phyloP scores from a whole-genome alignment of 2,797 vertebrate species.

The Typhlichthys subterraneus region DNA sequence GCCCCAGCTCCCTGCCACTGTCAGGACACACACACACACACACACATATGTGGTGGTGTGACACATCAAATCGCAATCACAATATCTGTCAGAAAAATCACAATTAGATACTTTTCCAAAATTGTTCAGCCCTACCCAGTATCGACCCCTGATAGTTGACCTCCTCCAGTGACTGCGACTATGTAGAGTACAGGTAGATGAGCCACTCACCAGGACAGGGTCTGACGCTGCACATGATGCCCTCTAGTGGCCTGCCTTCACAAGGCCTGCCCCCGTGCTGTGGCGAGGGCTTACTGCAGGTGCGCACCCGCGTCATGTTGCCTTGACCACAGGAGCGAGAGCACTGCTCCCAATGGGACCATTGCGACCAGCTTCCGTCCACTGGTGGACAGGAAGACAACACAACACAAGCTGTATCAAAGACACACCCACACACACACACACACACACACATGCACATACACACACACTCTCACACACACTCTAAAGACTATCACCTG shows the following conservation, averaged over 20 bases:
- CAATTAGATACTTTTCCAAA: too few species aligned
- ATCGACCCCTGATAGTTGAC: too few species aligned
- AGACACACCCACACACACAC: background rate
- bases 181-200: background rate
- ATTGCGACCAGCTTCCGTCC: slow-evolving; percentile 93
- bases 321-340: slow-evolving; percentile 90
- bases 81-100: too few species aligned
- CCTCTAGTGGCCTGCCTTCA: slow-evolving; percentile 83
- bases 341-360: slow-evolving; percentile 94
- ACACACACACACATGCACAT: slow-evolving; percentile 20
- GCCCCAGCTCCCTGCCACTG: slow-evolving; percentile 90
- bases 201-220: slow-evolving; percentile 87
- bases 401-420: background rate
- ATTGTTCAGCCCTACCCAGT: too few species aligned
- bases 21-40: slow-evolving; percentile 10
- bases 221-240: slow-evolving; percentile 83
- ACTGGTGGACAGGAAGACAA: slow-evolving; percentile 68
- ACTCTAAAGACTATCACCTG: slow-evolving; percentile 75
- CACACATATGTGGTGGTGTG: too few species aligned
- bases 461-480: background rate
- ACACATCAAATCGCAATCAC: too few species aligned
- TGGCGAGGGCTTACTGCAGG: slow-evolving; percentile 83
- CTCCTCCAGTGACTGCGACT: too few species aligned
- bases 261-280: slow-evolving; percentile 86
- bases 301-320: slow-evolving; percentile 88